Base-by-base conservation (phyloP, 1,140 invertebrate genomes). In the Diabrotica undecimpunctata region DNA sequence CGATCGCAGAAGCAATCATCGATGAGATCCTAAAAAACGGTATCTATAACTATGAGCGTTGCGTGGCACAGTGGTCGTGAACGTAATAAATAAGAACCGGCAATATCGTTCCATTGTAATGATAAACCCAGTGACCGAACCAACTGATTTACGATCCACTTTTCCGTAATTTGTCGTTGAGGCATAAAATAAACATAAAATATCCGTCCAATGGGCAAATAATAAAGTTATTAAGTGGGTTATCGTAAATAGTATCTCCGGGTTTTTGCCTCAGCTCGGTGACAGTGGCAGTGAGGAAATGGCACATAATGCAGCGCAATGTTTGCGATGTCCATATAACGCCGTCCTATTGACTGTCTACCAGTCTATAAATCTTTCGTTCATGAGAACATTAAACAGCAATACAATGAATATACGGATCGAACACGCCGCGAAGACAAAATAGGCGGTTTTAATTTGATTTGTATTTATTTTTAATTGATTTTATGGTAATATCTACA, bases 361-460 rank as follows among this genome's bases (percentile, higher is more conserved):
- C 41, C 61, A 66, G 67, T 68, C 58, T 56, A 68, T 68, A 68
- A 68, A 68, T 68, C 67, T 68, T 58, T 7, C n/a, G 12, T 37
- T n/a, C 61, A 35, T 62, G 67, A 58, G 54, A 64, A 54, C 58
- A 65, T 68, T 68, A 62, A 66, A 64, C 67, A 64, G 67, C 64
- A 4, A 10, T 66, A 65, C 63, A 68, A 66, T 66, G 67, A 68
- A 65, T 65, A 68, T 59, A 68, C 65, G 61, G 54, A 59, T 64
- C 59, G 58, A 61, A 50, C 61, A 60, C 54, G 38, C 25, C 25
- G 25, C 25, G 25, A 25, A 25, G 25, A 25, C 25, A 25, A 25
- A 25, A 25, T 25, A 25, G 25, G 25, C 25, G 25, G 25, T 25
- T 25, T 25, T 25, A 25, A 25, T 25, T 25, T 25, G 25, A 25